These are phyloP conservation scores for Phymorhynchus buccinoides DNA, from an alignment of 1,140 invertebrate genomes.

Conservation along the genomic window DNA sequence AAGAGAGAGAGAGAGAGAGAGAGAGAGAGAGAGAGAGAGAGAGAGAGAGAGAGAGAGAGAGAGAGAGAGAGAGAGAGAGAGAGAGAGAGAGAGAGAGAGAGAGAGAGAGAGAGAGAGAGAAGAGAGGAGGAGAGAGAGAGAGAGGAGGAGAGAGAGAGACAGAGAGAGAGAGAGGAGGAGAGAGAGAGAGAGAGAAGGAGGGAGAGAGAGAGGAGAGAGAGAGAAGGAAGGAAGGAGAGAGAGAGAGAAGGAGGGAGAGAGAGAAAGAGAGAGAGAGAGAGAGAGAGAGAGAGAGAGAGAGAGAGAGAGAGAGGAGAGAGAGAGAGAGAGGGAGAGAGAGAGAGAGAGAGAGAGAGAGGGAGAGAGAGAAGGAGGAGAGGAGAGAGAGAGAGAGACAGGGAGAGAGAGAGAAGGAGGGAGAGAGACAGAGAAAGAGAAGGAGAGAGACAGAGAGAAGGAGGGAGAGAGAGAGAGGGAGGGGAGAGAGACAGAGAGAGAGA, in stretches of 20 bases:
- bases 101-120: not conserved
- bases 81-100: not conserved
- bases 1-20: not conserved
- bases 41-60: not conserved
- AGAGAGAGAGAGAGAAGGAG: not conserved
- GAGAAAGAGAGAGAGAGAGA: not conserved
- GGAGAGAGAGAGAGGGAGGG: not conserved
- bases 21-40: not conserved
- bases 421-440: slow-evolving; percentile 1
- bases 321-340: not conserved
- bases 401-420: slow-evolving; percentile 21
- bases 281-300: not conserved
- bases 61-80: not conserved
- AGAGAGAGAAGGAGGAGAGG: not conserved
- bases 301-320: not conserved
- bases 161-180: not conserved
- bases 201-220: no score
- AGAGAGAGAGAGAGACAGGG: not conserved
- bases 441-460: slow-evolving; percentile 11
- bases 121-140: not conserved
- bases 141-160: not conserved
- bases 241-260: not conserved
- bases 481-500: not conserved
- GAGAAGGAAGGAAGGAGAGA: no score
- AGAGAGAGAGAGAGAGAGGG: not conserved